Base-by-base conservation (phyloP, 2,888 invertebrate genomes). In the Neuroscelio doddi region DNA sequence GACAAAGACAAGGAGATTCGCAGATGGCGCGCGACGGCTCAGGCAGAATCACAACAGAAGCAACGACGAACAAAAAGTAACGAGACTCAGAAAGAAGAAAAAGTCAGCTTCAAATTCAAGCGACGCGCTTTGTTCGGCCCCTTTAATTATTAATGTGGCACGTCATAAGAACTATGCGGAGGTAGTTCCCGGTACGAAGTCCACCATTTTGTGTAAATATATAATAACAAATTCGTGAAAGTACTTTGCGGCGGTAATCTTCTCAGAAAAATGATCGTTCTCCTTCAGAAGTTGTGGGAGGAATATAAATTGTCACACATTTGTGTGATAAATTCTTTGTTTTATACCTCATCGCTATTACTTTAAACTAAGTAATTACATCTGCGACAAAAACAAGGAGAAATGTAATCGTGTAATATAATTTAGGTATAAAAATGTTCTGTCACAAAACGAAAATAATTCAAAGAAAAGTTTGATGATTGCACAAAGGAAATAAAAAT, bases 61-160 rank as follows among this genome's bases (percentile, higher is more conserved):
- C 9, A 30, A 42, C 36, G 58, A 30, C 26, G 46, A 49, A 39
- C 34, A 39, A 41, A 57, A 44, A 45, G 46, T 34, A 45, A 55
- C 36, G 50, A 17, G 58, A 41, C 17, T 1, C 26, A 49, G 51
- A 51, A 58, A 53, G 52, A 55, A 52, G 46, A 29, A 49, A 34
- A 44, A 45, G 44, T 49, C 53, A 49, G 69, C 70, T 67, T 73
- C 72, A 69, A 72, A 75, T 75, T 76, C 71, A 68, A 74, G 73
- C 59, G 67, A 51, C 67, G 45, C 42, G 68, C 68, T 72, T 72
- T 71, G 69, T 71, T 72, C 62, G 42, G 64, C 61, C 57, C 49
- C 51, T 56, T 71, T 71, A 72, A 74, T 74, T 73, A 70, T 74
- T 70, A 74, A 74, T 70, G 68, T 41, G 57, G 52, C 63, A 38